Base-by-base conservation (phyloP, 2,113 vertebrate genomes). In the Trichomycterus rosablanca region DNA sequence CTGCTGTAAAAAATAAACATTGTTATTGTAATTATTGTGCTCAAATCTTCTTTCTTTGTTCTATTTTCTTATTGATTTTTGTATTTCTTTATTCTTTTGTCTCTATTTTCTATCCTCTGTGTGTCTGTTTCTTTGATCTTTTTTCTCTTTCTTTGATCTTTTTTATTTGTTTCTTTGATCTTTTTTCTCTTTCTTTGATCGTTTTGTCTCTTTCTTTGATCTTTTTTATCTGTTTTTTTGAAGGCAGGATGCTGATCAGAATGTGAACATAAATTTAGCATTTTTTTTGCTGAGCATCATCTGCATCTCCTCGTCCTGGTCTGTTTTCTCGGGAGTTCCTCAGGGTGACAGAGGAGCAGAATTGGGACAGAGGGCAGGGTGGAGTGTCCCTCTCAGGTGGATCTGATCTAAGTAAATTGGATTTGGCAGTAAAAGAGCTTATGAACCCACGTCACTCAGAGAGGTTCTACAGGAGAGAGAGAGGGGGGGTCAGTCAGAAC, bases 351-450 rank as follows among this genome's bases (percentile, higher is more conserved):
- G 26, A 7, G 26, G 3, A 4, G 3, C 26, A n/a, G 26, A 50
- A 35, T 8, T 35, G 34, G 63, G 54, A 20, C 65, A 52, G 59
- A 65, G 73, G 4, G 2, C 34, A 12, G 34, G 14, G 34, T 2
- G 34, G 30, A 12, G 34, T n/a, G 37, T 40, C 12, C n/a, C 37
- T 40, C 12, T 40, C 37, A 83, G 81, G 83, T 80, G 84, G 82
- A 76, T 82, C 86, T 80, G 77, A 51, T 68, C 71, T 85, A 84
- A 87, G 85, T 84, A 87, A 87, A 87, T 88, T 86, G 86, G 84
- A 84, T 89, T 89, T 85, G 81, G 66, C 62, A 80, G 26, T 74
- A 87, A 87, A 87, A 85, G 84, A 84, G 85, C 84, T 89, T 87
- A 87, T 59, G 76, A 74, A 74, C 71, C 80, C 80, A 82, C 49